phyloP scores from a whole-genome alignment of 2,113 vertebrate species.

The Centropus unirufus region DNA sequence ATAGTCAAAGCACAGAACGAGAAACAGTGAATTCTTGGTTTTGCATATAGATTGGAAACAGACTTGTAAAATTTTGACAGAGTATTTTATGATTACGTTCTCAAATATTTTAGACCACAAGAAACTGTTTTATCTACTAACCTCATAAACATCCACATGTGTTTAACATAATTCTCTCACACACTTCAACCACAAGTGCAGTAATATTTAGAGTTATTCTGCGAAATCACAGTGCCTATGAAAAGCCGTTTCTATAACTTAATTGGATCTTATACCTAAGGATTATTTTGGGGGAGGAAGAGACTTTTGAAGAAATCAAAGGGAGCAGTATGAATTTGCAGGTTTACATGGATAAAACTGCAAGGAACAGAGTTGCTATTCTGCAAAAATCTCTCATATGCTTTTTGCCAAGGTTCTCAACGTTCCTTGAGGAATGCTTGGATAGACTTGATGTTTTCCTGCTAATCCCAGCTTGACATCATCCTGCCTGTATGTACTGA shows the following conservation, averaged over 20 bases:
- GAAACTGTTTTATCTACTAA: neutral
- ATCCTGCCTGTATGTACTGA: no score
- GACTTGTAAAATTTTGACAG: neutral
- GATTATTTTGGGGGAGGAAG: neutral
- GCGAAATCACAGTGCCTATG: neutral
- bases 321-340: neutral
- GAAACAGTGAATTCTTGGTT: neutral
- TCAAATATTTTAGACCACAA: neutral
- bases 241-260: neutral
- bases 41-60: neutral
- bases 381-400: accelerated
- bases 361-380: neutral
- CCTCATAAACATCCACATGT: neutral
- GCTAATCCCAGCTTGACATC: no score
- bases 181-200: neutral
- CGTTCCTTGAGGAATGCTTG: neutral
- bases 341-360: neutral
- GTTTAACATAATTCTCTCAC: neutral
- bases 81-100: no score
- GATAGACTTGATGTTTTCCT: neutral
- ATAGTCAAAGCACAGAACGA: neutral
- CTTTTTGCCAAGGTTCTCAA: accelerated
- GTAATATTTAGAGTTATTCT: neutral
- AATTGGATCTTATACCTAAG: neutral
- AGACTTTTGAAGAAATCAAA: neutral